These are phyloP conservation scores for Danaus melanippus DNA, from an alignment of 1,140 invertebrate genomes.

Conservation along the genomic window DNA sequence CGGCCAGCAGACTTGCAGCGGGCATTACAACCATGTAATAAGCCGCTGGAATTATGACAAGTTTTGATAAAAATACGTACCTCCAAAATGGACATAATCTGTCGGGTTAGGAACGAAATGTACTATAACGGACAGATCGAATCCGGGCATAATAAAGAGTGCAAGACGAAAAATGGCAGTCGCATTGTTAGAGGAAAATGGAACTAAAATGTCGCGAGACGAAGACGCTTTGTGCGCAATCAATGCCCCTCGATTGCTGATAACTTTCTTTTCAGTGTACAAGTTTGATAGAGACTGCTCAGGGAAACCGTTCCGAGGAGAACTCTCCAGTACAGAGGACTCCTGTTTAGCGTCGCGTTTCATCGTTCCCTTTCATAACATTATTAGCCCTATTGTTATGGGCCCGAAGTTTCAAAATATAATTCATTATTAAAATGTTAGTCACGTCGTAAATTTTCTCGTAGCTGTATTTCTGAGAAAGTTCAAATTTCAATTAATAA, in stretches of 20 bases:
- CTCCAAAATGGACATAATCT: neutral
- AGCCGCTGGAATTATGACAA: constrained; percentile 39
- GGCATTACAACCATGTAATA: constrained; percentile 55
- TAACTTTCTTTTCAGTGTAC: constrained; percentile 62
- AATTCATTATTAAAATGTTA: constrained; percentile 28
- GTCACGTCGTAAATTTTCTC: constrained; percentile 33
- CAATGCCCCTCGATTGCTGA: constrained; percentile 66
- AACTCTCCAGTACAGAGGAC: constrained; percentile 21
- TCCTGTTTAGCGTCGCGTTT: constrained; percentile 6
- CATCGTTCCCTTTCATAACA: constrained; percentile 9
- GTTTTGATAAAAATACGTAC: constrained; percentile 23
- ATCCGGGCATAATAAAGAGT: constrained; percentile 56
- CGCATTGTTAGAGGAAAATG: constrained; percentile 63
- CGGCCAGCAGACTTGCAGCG: constrained; percentile 52
- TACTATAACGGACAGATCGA: constrained; percentile 49
- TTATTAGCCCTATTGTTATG: constrained; percentile 27
- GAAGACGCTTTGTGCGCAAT: constrained; percentile 65
- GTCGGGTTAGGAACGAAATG: constrained; percentile 14
- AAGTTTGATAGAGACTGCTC: constrained; percentile 54
- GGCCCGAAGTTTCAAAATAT: constrained; percentile 18
- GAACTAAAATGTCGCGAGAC: constrained; percentile 66
- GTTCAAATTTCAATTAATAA: constrained; percentile 15
- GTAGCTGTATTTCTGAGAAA: constrained; percentile 9
- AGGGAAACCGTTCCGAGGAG: constrained; percentile 36
- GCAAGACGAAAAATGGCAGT: constrained; percentile 59